Conservation (phyloP, 2,888 invertebrate genomes). For the Eledone cirrhosa region DNA sequence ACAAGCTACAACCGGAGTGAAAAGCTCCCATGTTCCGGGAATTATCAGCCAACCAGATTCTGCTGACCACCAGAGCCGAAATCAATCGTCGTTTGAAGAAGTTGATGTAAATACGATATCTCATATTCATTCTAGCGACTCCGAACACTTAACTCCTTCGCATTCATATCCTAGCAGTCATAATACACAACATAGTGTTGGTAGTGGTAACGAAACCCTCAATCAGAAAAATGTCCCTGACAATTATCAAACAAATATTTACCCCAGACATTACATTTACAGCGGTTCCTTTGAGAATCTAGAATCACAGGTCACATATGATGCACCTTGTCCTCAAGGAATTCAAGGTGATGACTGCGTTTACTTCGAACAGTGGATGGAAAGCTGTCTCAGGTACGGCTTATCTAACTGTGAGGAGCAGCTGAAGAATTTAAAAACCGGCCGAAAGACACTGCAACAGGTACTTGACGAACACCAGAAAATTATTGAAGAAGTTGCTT, state of each 20-base stretch:
- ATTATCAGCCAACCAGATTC: no score
- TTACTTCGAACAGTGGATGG: constrained; percentile 55
- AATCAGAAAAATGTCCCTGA: no score
- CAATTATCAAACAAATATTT: not conserved
- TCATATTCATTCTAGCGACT: no score
- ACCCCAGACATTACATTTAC: not conserved
- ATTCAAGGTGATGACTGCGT: constrained; percentile 60
- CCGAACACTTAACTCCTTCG: no score
- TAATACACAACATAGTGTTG: no score
- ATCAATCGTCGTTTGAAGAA: no score
- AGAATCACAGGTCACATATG: not conserved
- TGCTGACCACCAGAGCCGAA: no score
- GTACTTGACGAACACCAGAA: constrained; percentile 59
- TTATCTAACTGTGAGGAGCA: constrained; percentile 52
- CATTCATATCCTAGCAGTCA: no score
- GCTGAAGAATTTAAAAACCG: constrained; percentile 42
- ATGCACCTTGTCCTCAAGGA: constrained; percentile 58
- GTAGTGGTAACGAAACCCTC: no score
- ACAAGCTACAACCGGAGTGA: no score
- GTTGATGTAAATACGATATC: no score
- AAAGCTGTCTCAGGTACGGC: constrained; percentile 58
- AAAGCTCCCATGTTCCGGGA: no score
- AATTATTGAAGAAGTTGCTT: constrained; percentile 48
- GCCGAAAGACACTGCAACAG: constrained; percentile 51
- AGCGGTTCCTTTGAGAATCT: not conserved